Evolutionary conservation across 1,140 invertebrate species (phyloP).

Genomic region (Drosophila suzukii): DNA sequence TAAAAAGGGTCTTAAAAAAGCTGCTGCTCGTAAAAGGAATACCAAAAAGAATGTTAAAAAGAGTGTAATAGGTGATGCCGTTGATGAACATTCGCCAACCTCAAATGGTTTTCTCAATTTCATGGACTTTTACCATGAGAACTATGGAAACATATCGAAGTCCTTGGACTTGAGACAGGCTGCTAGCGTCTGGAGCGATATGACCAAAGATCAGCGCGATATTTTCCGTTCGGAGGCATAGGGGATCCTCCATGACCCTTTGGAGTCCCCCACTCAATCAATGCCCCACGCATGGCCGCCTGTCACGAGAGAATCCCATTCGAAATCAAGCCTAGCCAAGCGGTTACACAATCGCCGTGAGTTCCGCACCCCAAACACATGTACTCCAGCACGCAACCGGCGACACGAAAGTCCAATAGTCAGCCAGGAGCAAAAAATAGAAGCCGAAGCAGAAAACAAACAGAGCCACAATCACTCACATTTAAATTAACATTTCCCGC

Average conservation of each 20-base stretch:
- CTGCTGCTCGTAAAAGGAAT: not conserved
- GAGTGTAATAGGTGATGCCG: too few relatives aligned
- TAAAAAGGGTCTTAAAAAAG: not conserved
- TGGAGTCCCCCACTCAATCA: slow-evolving; percentile 35
- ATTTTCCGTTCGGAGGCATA: not conserved
- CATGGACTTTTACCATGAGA: not conserved
- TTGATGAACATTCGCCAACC: not conserved
- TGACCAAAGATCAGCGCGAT: not conserved
- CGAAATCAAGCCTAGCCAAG: slow-evolving; percentile 62
- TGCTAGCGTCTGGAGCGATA: not conserved
- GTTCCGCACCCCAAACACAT: slow-evolving; percentile 40
- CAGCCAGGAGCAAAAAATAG: not conserved
- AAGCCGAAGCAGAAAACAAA: slow-evolving; percentile 1
- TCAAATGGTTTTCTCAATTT: not conserved
- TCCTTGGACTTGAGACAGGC: not conserved
- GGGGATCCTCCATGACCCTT: not conserved
- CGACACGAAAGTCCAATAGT: slow-evolving; percentile 46
- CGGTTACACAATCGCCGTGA: slow-evolving; percentile 63
- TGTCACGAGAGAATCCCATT: slow-evolving; percentile 71
- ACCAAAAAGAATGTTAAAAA: not conserved
- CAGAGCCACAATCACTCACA: slow-evolving; percentile 76
- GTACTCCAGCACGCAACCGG: slow-evolving; percentile 58
- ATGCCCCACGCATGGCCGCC: slow-evolving; percentile 43
- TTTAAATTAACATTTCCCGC: slow-evolving; percentile 84
- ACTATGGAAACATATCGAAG: not conserved